These are phyloP conservation scores for Abramis brama DNA, from an alignment of 2,113 vertebrate species.

Conservation along the genomic window DNA sequence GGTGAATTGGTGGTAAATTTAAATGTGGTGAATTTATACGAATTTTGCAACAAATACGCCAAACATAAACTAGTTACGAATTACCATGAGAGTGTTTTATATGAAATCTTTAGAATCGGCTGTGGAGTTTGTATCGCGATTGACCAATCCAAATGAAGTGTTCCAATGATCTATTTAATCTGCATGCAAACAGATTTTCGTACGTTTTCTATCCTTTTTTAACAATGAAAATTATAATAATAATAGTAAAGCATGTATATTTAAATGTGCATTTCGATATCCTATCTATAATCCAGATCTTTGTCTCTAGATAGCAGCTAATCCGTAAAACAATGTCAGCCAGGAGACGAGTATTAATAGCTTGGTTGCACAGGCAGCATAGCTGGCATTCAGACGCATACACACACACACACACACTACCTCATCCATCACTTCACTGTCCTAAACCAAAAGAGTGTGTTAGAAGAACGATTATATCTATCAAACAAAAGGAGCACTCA, in stretches of 20 bases:
- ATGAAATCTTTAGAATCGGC: too few relatives aligned
- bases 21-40: too few relatives aligned
- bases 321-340: constrained; percentile 57
- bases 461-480: not conserved
- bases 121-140: not conserved
- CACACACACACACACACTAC: not conserved
- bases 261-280: not conserved
- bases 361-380: constrained; percentile 35
- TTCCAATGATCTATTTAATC: not conserved
- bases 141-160: not conserved
- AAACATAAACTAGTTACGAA: too few relatives aligned
- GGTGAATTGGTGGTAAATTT: not conserved
- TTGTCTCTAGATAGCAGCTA: constrained; percentile 32
- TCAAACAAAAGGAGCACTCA: not conserved
- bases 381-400: constrained; percentile 42
- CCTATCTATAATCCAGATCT: constrained; percentile 14
- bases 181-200: not conserved
- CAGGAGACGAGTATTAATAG: constrained; percentile 56
- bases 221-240: not conserved
- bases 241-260: not conserved
- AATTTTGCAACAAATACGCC: too few relatives aligned
- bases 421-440: constrained; percentile 17
- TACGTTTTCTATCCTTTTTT: not conserved
- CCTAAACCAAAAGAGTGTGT: not conserved
- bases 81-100: not conserved